Base-by-base conservation (phyloP, 2,797 vertebrate species). In the Ptychadena robeensis region DNA sequence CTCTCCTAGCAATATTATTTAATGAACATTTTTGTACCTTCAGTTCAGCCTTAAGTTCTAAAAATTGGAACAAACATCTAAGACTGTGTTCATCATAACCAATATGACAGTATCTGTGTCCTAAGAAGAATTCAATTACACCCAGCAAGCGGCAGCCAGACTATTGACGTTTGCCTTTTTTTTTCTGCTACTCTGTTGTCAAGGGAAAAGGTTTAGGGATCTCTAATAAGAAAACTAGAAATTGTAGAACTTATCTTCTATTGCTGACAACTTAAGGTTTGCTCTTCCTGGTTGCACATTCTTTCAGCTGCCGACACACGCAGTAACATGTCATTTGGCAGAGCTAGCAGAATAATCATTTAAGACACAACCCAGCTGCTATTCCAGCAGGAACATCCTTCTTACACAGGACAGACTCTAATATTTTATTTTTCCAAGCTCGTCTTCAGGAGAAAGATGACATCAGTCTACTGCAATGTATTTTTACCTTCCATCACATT, bases 291-390 rank as follows among this genome's bases (percentile, higher is more conserved):
- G 14, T 38, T 53, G 22, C 69, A 71, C 14, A 15, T 48, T 8
- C 34, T 38, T 53, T 22, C 22, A 72, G 9, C 40, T 72, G 28
- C 69, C 9, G 28, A 8, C 7, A 38, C 31, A 30, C 31, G 9
- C 35, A 69, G 34, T 14, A 69, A 38, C 35, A 69, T 37, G 34
- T 25, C 44, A 53, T 18, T 53, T 53, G 44, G 18, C 44, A 53
- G 44, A 53, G 44, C 18, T 12, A 27, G 34, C 38, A 71, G 31
- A 71, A 40, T 53, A 30, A 72, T 72, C 14, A 31, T 30, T 48
- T 35, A 30, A 72, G 69, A 72, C 69, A 72, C 30, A 53, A 30
- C 15, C 40, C 69, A 72, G 40, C 69, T 71, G 40, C 30, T 69
- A 37, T 22, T 71, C 32, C 22, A 44, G 25, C 69, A 71, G 18